A percentile compares a stretch with the other conserved stretches of the same genome.
These are phyloP conservation scores for Oreotragus oreotragus DNA, from an alignment of 2,113 vertebrate genomes.

Conservation along the genomic window DNA sequence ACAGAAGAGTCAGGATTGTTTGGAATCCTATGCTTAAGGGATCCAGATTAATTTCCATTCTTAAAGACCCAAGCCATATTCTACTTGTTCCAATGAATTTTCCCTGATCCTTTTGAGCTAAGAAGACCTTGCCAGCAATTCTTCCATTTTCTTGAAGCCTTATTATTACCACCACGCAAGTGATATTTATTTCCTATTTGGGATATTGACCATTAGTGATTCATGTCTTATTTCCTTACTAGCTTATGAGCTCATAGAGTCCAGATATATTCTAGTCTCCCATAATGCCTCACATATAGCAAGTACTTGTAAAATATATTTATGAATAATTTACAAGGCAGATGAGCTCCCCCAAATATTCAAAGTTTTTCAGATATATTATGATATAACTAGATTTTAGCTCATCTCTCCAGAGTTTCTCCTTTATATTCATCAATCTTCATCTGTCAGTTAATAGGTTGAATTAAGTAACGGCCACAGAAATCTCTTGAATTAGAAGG, in stretches of 20 bases:
- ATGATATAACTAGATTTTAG: not conserved
- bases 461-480: not conserved
- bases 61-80: not conserved
- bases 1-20: not conserved
- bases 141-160: not conserved
- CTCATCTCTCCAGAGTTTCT: not conserved
- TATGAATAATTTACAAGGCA: conserved; percentile 2
- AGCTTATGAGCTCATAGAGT: not conserved
- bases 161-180: not conserved
- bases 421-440: not conserved
- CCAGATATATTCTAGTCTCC: not conserved
- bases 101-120: not conserved
- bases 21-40: not conserved
- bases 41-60: not conserved
- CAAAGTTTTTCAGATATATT: not conserved
- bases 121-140: not conserved
- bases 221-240: not conserved
- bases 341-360: not conserved
- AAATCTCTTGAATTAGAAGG: not conserved
- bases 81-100: not conserved
- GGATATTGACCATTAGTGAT: not conserved
- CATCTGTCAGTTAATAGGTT: not conserved
- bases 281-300: not conserved
- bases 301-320: not conserved
- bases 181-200: not conserved